phyloP scores from a whole-genome alignment of 2,113 vertebrate species.

The Oncorhynchus mykiss region DNA sequence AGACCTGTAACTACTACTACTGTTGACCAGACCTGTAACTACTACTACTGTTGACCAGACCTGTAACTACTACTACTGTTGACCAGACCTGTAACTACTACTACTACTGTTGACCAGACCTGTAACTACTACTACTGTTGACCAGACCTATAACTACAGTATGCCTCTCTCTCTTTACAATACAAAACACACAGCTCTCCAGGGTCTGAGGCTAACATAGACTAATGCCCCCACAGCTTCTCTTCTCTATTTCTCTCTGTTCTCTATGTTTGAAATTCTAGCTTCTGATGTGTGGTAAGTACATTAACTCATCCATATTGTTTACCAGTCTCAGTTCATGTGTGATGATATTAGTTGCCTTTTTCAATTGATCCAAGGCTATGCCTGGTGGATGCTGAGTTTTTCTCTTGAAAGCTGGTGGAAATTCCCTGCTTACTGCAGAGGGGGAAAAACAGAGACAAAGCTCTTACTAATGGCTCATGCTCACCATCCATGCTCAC shows the following conservation, averaged over 20 bases:
- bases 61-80: too few species aligned
- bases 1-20: too few species aligned
- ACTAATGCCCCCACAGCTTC: slow-evolving; percentile 53
- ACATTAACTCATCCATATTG: slow-evolving; percentile 57
- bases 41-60: too few species aligned
- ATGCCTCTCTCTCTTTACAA: slow-evolving; percentile 39
- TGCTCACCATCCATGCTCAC: background rate
- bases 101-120: too few species aligned
- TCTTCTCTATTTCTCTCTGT: slow-evolving; percentile 44
- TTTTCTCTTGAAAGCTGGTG: slow-evolving; percentile 39
- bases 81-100: too few species aligned
- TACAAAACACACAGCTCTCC: slow-evolving; percentile 55
- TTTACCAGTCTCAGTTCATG: slow-evolving; percentile 48
- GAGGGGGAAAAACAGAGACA: slow-evolving; percentile 3
- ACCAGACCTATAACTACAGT: background rate
- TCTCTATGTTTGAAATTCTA: slow-evolving; percentile 63
- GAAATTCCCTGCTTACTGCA: slow-evolving; percentile 34
- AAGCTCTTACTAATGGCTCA: background rate
- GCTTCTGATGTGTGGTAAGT: slow-evolving; percentile 54
- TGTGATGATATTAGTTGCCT: slow-evolving; percentile 40
- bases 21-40: too few species aligned
- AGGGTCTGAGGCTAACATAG: slow-evolving; percentile 57
- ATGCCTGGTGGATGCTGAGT: slow-evolving; percentile 19
- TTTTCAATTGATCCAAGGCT: background rate
- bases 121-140: too few species aligned